phyloP scores from a whole-genome alignment of 2,113 vertebrate species.

The Macaca nemestrina region DNA sequence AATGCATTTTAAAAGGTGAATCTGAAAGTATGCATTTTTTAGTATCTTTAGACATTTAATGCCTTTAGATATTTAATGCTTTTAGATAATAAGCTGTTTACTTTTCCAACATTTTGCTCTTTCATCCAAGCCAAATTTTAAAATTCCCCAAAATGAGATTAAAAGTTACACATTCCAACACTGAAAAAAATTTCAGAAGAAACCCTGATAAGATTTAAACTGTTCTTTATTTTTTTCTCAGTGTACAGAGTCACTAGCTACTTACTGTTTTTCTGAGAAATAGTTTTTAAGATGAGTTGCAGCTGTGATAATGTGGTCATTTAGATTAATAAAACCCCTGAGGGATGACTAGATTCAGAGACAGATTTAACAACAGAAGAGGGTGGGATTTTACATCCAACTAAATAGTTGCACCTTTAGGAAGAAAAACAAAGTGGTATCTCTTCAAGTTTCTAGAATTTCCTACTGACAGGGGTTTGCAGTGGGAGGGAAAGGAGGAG shows the following conservation, averaged over 20 bases:
- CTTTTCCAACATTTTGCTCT: constrained; percentile 1
- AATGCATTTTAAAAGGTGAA: constrained; percentile 16
- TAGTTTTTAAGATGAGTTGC: constrained; percentile 43
- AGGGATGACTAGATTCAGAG: neutral
- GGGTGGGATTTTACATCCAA: neutral
- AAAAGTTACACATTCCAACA: constrained; percentile 34
- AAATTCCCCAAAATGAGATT: constrained; percentile 44
- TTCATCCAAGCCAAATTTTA: constrained; percentile 41
- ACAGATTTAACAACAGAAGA: neutral
- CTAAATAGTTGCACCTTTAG: neutral
- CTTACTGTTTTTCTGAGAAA: constrained; percentile 56
- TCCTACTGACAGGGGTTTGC: neutral
- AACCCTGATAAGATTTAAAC: constrained; percentile 53
- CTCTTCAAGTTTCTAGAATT: constrained; percentile 17
- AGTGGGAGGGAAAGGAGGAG: neutral
- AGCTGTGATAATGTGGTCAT: constrained; percentile 52
- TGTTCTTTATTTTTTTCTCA: constrained; percentile 3
- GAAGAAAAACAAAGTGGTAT: neutral
- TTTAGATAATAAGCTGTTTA: constrained; percentile 14
- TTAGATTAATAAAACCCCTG: constrained; percentile 16
- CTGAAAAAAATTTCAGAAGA: constrained; percentile 49
- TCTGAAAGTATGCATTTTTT: neutral
- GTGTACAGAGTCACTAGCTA: constrained; percentile 29
- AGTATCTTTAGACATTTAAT: neutral
- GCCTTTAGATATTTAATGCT: neutral